Evolutionary conservation across 1,140 invertebrate species (phyloP), one percentile per base, ranked within the genome.

Genomic region (Andrena cerasifolii): DNA sequence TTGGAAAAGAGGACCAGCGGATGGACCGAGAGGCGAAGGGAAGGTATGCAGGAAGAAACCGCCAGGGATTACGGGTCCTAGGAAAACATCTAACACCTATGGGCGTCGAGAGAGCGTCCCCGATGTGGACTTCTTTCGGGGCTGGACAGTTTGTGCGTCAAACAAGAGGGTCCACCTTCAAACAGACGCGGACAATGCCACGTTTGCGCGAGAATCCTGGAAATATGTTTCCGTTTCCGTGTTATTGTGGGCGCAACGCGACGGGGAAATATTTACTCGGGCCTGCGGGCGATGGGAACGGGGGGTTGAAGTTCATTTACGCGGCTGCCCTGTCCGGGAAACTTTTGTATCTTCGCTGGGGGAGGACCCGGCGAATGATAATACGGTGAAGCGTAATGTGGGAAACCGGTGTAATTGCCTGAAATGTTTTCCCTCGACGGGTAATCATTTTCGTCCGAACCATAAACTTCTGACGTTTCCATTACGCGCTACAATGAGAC

Each of bases 51-150:
- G 56, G 58, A 68, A 10, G 66, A 81, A 74, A 79, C 58, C 53
- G 68, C 67, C 78, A 63, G 58, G 79, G 76, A 82, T 87, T 76
- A 84, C 6, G 18, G 58, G 49, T 84, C 79, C 77, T 80, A 83
- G 33, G 36, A 83, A 86, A 84, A 80, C 78, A 85, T 51, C 51
- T 85, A 28, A 18, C 65, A 84, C 66, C 67, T 84, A 66, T n/a
- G 31, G 45, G 53, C 53, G 2, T 21, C 0, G 16, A 49, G 62
- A 78, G 74, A 49, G n/a, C n/a, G n/a, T n/a, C 59, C n/a, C 18
- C 54, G 2, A 43, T 5, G 10, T 51, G 65, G 70, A 63, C 45
- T 74, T 67, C 51, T 8, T 5, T 18, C 36, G 62, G 73, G 68
- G 79, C 75, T 78, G 68, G 80, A 83, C 84, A 70, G 82, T 47